Base-by-base conservation (phyloP, 1,140 invertebrate genomes). In the Papilio aristodemus region DNA sequence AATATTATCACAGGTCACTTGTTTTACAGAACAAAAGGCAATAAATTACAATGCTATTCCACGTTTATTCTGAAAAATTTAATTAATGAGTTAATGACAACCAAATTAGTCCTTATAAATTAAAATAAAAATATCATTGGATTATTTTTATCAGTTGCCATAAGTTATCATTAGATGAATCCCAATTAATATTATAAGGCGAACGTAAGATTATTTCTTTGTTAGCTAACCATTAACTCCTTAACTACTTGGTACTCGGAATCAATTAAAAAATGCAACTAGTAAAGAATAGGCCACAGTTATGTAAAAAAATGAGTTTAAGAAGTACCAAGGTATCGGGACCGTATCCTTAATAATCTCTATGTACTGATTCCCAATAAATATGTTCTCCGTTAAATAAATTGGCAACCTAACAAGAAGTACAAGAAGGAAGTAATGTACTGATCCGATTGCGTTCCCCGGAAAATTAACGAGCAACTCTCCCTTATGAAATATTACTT, bases 401-500 rank as follows among this genome's bases (percentile, higher is more conserved):
- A 54, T 54, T 54, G 46, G 46, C 46, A 54, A 54, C 46, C 17
- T 54, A 54, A 54, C 46, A 54, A 54, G 46, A 54, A 54, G 17
- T 54, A 54, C 17, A 54, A 17, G 17, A 54, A 22, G 10, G 17
- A 25, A 22, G 46, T 54, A 54, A 54, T 54, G 46, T 54, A 54
- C 17, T 19, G 46, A 54, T 54, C 46, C 19, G 46, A 54, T 54
- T 54, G 46, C 46, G 46, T 22, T 54, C 46, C 22, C 46, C 46
- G 46, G 46, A 54, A 54, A 22, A 54, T 54, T 54, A 17, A 54
- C 46, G 46, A 54, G 46, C 46, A 54, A 54, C 46, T 25, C 46
- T 19, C 46, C 46, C 46, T 54, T 54, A 54, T 54, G 46, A 54
- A 54, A 54, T 54, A 54, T 54, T 54, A 54, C 46, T 54, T 54